A percentile compares a stretch with the other conserved stretches of the same genome.
These are phyloP conservation scores for Drosophila putrida DNA, from an alignment of 2,888 invertebrate species.

Conservation along the genomic window DNA sequence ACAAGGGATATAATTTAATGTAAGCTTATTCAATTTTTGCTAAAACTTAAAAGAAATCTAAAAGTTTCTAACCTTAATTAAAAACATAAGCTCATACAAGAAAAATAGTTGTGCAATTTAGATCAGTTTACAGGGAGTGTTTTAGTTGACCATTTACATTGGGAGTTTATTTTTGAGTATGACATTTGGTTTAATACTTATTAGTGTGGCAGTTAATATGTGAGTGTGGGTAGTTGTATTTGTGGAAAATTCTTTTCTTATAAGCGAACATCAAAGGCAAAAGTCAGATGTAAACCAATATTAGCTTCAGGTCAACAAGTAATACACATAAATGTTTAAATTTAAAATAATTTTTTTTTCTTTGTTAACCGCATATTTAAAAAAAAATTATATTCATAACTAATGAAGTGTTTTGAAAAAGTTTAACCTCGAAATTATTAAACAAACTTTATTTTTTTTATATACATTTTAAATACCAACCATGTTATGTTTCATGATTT, in stretches of 20 bases:
- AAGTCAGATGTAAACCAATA: conserved; percentile 26
- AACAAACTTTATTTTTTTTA: not conserved
- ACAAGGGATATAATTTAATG: not conserved
- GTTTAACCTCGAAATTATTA: not conserved
- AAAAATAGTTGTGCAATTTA: not conserved
- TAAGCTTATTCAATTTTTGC: not conserved
- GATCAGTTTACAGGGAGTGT: not conserved
- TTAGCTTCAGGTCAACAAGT: conserved; percentile 16
- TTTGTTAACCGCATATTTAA: not conserved
- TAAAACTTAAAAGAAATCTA: not conserved
- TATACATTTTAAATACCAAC: not conserved
- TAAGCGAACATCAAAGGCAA: conserved; percentile 37
- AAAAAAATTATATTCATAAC: not conserved
- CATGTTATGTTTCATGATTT: not conserved
- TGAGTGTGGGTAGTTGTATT: not conserved
- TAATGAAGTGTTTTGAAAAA: not conserved
- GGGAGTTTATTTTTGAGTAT: conserved; percentile 23
- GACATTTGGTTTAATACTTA: conserved; percentile 29
- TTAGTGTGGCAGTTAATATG: not conserved
- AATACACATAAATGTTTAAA: not conserved
- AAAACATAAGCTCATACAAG: no score
- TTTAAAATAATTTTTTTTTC: not conserved
- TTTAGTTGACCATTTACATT: not conserved
- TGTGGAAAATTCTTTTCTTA: conserved; percentile 32
- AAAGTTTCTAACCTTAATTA: not conserved